phyloP scores from a whole-genome alignment of 2,888 invertebrate species.

The Coenonympha glycerion region DNA sequence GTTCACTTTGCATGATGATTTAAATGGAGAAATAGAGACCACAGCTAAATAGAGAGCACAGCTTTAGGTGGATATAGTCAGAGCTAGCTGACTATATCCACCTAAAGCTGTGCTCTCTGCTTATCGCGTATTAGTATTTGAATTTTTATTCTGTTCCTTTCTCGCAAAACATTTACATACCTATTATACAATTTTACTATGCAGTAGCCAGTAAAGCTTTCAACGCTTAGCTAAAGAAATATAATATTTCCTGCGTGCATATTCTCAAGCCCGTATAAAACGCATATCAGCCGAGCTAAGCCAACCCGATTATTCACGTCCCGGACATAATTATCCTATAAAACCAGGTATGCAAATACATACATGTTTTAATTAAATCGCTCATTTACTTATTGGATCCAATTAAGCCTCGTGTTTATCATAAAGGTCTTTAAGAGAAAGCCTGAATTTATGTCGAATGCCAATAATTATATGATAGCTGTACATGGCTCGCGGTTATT shows the following conservation, averaged over 20 bases:
- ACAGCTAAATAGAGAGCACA: too few species aligned
- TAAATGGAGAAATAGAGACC: too few species aligned
- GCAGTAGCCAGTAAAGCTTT: too few species aligned
- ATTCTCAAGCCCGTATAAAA: conserved; percentile 4
- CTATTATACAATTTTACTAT: too few species aligned
- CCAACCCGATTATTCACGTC: conserved; percentile 18
- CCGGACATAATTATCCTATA: conserved; percentile 24
- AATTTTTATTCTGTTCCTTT: too few species aligned
- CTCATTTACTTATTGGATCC: conserved; percentile 29
- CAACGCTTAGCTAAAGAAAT: not conserved
- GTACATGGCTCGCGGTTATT: conserved; percentile 13
- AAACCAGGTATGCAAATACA: conserved; percentile 30
- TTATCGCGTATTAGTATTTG: too few species aligned
- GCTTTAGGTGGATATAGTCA: too few species aligned
- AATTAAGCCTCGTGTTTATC: conserved; percentile 31
- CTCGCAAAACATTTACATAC: too few species aligned
- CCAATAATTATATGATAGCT: conserved; percentile 24
- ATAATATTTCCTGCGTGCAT: not conserved
- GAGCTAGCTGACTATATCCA: too few species aligned
- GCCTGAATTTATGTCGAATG: conserved; percentile 23
- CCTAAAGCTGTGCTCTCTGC: too few species aligned
- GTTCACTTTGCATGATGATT: too few species aligned
- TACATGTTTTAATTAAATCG: conserved; percentile 29
- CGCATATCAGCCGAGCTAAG: conserved; percentile 12
- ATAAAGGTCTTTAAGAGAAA: conserved; percentile 27